A percentile compares a stretch with the other conserved stretches of the same genome.
Conservation (phyloP, 2,113 vertebrate genomes). For the Sylvilagus bachmani region DNA sequence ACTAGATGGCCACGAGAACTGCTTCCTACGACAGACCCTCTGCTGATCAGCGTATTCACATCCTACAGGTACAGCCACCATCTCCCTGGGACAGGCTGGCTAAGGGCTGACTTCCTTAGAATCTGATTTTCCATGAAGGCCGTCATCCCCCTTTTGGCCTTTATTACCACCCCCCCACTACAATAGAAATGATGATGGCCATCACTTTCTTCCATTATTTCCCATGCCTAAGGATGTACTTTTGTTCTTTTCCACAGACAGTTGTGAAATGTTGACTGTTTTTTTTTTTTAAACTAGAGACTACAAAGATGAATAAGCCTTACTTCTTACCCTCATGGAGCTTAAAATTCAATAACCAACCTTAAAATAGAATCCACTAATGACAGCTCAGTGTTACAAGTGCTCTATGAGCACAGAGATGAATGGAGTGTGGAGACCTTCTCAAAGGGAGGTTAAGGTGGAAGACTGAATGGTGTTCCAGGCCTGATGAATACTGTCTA, state of each 20-base stretch:
- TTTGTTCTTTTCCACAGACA: not conserved
- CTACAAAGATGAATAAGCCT: constrained; percentile 13
- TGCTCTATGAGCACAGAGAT: not conserved
- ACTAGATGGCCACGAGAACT: not conserved
- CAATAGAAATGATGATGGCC: not conserved
- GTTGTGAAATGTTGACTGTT: not conserved
- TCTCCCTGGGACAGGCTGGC: constrained; percentile 4
- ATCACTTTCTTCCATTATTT: constrained; percentile 48
- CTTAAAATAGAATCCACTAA: constrained; percentile 47
- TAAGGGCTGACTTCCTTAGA: not conserved
- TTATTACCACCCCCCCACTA: not conserved
- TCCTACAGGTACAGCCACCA: not conserved
- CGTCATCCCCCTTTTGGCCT: not conserved
- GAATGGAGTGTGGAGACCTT: not conserved
- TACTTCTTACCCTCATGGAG: constrained; percentile 33
- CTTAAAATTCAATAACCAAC: constrained; percentile 41
- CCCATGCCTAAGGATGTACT: constrained; percentile 6
- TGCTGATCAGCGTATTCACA: not conserved
- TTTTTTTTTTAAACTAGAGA: constrained; percentile 17
- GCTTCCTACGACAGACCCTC: not conserved
- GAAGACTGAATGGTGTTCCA: not conserved
- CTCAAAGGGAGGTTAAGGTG: not conserved
- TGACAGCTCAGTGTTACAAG: not conserved
- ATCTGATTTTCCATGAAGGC: not conserved
- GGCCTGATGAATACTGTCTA: not conserved